Evolutionary conservation across 1,140 invertebrate species (phyloP).

Genomic region (Papilio helenus): DNA sequence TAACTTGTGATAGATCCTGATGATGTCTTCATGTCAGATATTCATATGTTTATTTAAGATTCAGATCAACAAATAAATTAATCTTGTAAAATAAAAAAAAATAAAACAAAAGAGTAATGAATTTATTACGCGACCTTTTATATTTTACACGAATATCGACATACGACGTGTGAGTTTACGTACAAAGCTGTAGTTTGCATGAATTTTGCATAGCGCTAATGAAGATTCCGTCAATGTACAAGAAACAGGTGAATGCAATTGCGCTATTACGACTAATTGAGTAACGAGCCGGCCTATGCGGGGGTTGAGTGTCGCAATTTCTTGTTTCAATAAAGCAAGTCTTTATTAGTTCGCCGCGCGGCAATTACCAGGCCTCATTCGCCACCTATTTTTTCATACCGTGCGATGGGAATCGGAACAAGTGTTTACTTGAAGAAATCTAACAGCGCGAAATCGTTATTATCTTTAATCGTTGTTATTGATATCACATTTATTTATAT

Average conservation of each 20-base stretch:
- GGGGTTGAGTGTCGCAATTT: slow-evolving; percentile 70
- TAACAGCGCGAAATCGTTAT: slow-evolving; percentile 51
- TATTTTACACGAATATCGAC: background rate
- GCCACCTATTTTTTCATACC: slow-evolving; percentile 54
- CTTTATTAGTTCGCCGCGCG: slow-evolving; percentile 62
- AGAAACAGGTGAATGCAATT: slow-evolving; percentile 59
- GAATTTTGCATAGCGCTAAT: slow-evolving; percentile 19
- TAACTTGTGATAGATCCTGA: too few species aligned
- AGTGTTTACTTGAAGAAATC: slow-evolving; percentile 64
- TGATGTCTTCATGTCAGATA: too few species aligned
- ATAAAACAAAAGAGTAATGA: too few species aligned
- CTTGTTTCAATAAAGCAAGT: slow-evolving; percentile 74
- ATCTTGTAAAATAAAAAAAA: too few species aligned
- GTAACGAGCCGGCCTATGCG: slow-evolving; percentile 54
- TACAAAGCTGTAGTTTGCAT: slow-evolving; percentile 20
- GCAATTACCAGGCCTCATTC: slow-evolving; percentile 61
- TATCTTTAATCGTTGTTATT: background rate
- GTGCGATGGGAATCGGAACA: slow-evolving; percentile 65
- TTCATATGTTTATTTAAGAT: too few species aligned
- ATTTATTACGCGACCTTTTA: background rate
- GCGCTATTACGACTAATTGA: slow-evolving; percentile 64
- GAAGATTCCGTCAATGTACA: slow-evolving; percentile 47
- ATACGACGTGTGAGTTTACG: slow-evolving; percentile 6
- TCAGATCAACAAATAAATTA: too few species aligned
- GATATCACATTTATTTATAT: background rate